Evolutionary conservation across 2,797 vertebrate species (phyloP), one percentile per base, ranked within the genome.

Genomic region (Gymnoscopelus braueri): DNA sequence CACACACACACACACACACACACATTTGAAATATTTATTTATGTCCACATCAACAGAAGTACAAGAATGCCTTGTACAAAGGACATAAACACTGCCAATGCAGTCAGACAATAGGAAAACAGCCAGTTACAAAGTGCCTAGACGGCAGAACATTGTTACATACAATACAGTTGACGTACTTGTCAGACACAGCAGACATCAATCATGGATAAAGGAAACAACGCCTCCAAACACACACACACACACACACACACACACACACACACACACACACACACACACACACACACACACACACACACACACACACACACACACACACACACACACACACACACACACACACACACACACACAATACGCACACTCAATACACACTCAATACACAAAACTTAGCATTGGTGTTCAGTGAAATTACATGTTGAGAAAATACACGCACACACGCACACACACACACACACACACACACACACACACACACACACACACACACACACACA

Each of bases 1-100:
- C 26, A 52, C 19, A 24, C 61, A 63, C 39, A 9, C 23, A 51
- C 23, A 51, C 9, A 24, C 63, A 65, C 39, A 44, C 32, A 60
- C n/a, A 2, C 12, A 23, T 7, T 39, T 39, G 5, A 39, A 32
- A 39, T 39, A 39, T 39, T 5, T 39, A 39, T 39, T 5, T 19
- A 19, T 19, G 19, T 19, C 19, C 1, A 19, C 19, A 19, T 19
- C 19, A 39, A 39, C 35, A 44, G 39, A 44, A 44, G 7, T 9
- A 44, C 39, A 44, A 44, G 39, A 9, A 2, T 44, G 39, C 39
- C 39, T 44, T 44, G 39, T 44, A 44, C 39, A 44, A 44, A 39
- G 39, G 39, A 39, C 39, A 39, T 39, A 39, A 39, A 39, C 39
- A 44, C 39, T 44, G 39, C 9, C 39, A 44, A 44, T 9, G 39